phyloP scores from a whole-genome alignment of 2,113 vertebrate species.

The Thermophis baileyi region DNA sequence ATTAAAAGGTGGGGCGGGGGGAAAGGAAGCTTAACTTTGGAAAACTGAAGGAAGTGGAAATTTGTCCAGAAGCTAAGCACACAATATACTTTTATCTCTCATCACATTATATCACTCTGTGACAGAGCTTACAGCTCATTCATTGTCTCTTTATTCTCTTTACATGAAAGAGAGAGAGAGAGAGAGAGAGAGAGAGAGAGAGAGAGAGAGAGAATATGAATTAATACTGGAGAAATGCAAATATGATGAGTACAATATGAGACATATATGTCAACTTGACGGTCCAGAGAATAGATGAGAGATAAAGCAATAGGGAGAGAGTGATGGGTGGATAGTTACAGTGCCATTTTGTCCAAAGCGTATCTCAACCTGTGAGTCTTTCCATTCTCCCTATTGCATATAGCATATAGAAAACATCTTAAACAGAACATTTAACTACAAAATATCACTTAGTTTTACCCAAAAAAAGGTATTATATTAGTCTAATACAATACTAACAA shows the following conservation, averaged over 20 bases:
- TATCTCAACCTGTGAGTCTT: constrained; percentile 41
- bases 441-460: constrained; percentile 47
- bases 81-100: not conserved
- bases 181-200: not conserved
- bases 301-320: not conserved
- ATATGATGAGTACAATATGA: not conserved
- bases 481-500: constrained; percentile 48
- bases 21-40: not conserved
- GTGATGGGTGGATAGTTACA: not conserved
- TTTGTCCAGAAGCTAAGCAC: not conserved
- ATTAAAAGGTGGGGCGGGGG: fast-evolving
- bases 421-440: constrained; percentile 48
- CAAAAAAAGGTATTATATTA: constrained; percentile 61
- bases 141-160: not conserved
- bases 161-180: not conserved
- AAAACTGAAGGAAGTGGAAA: not conserved
- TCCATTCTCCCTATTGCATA: constrained; percentile 45
- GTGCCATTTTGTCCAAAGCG: constrained; percentile 19
- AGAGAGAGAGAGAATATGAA: too few species aligned
- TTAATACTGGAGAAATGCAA: not conserved
- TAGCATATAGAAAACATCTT: constrained; percentile 38
- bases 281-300: not conserved
- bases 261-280: not conserved
- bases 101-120: not conserved
- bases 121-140: not conserved